These are phyloP conservation scores for Chamaea fasciata DNA, from an alignment of 2,113 vertebrate species.

Conservation along the genomic window DNA sequence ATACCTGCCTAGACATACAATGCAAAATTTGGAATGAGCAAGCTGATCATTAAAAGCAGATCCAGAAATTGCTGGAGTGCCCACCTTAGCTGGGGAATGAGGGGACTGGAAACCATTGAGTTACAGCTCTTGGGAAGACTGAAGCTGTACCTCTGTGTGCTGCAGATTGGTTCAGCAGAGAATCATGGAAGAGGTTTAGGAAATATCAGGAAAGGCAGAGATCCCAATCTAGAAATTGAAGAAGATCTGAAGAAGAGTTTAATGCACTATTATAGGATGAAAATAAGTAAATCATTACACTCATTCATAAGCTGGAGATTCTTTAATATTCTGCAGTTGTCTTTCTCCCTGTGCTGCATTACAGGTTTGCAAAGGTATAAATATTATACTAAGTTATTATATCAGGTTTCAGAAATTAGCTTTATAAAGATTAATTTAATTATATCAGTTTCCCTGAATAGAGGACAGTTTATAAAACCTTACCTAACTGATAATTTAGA, in stretches of 20 bases:
- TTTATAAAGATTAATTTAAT: neutral
- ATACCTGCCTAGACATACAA: neutral
- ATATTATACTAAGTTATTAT: neutral
- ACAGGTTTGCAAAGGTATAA: neutral
- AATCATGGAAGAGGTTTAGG: conserved; percentile 14
- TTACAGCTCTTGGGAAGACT: conserved; percentile 17
- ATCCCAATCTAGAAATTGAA: neutral
- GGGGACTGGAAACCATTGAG: conserved; percentile 8
- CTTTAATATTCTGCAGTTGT: neutral
- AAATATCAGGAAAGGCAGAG: neutral
- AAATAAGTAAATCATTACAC: neutral
- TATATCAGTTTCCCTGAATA: neutral
- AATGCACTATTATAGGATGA: neutral
- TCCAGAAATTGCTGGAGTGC: neutral
- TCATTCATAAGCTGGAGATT: neutral
- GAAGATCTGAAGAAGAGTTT: neutral
- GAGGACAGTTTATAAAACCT: neutral
- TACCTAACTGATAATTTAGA: neutral
- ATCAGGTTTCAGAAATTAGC: neutral
- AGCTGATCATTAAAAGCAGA: neutral
- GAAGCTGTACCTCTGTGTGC: conserved; percentile 33
- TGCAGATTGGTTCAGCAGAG: neutral
- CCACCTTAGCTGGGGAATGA: neutral
- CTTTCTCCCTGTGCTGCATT: neutral
- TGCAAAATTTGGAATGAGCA: neutral